Conservation (phyloP, 2,888 invertebrate species). For the Spilarctia lutea region DNA sequence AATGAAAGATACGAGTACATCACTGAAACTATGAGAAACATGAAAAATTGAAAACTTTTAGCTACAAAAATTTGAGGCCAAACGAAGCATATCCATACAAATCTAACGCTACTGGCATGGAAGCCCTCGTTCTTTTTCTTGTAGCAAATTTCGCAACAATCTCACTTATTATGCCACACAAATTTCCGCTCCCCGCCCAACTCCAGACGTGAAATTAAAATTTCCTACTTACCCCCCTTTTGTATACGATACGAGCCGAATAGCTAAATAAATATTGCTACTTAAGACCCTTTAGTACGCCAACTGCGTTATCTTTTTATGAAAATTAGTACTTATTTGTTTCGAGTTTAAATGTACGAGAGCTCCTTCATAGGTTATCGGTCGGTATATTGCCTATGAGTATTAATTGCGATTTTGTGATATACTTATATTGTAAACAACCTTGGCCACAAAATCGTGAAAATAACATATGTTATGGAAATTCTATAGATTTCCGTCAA, state of each 20-base stretch:
- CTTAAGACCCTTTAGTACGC: conserved; percentile 69
- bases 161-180: conserved; percentile 87
- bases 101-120: conserved; percentile 58
- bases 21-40: neutral
- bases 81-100: conserved; percentile 58
- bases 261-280: conserved; percentile 84
- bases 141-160: conserved; percentile 87
- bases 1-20: too few relatives aligned
- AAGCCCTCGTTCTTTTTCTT: conserved; percentile 86
- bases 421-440: too few relatives aligned
- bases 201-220: conserved; percentile 86
- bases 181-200: conserved; percentile 83
- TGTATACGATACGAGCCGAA: conserved; percentile 75
- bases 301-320: conserved; percentile 60
- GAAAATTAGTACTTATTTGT: conserved; percentile 54
- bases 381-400: neutral
- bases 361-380: neutral
- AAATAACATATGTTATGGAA: too few relatives aligned
- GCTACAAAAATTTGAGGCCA: neutral
- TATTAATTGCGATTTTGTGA: neutral
- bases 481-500: too few relatives aligned
- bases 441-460: too few relatives aligned
- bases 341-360: conserved; percentile 42
- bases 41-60: neutral
- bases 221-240: conserved; percentile 82